Percentiles rank a stretch among this genome's conserved stretches.
Evolutionary conservation across 2,888 invertebrate species (phyloP).

Genomic region (Campopleginae sp.): DNA sequence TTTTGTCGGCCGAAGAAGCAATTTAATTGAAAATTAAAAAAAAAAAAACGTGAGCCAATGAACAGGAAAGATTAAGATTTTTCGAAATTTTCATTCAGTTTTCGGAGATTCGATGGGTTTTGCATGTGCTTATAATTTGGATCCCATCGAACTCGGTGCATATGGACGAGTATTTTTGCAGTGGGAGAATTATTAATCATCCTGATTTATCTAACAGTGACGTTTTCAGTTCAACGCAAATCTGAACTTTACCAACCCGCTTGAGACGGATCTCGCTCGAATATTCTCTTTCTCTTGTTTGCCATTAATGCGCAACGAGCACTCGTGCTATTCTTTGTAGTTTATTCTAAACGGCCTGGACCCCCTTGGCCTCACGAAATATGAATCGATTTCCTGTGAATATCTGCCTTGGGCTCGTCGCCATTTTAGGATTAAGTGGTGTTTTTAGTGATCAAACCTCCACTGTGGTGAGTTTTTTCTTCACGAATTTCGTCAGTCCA

Average conservation of each 20-base stretch:
- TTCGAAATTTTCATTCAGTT: conserved; percentile 64
- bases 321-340: conserved; percentile 67
- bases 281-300: conserved; percentile 50
- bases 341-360: conserved; percentile 63
- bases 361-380: conserved; percentile 14
- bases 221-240: conserved; percentile 75
- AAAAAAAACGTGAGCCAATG: conserved; percentile 24
- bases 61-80: conserved; percentile 53
- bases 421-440: conserved; percentile 61
- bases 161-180: conserved; percentile 43
- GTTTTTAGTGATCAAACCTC: conserved; percentile 29
- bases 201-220: conserved; percentile 71
- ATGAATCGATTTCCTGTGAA: conserved; percentile 56
- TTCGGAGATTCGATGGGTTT: conserved; percentile 31
- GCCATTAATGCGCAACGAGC: conserved; percentile 37
- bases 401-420: conserved; percentile 69
- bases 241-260: conserved; percentile 78
- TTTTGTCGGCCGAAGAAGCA: conserved; percentile 45
- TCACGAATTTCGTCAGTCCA: too few species aligned
- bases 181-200: conserved; percentile 65
- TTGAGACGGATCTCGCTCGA: conserved; percentile 37
- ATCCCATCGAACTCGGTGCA: conserved; percentile 21
- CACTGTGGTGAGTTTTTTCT: conserved; percentile 61
- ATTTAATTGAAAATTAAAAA: conserved; percentile 52
- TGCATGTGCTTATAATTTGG: conserved; percentile 23